Conservation (phyloP, 1,140 invertebrate genomes). For the Cheumatopsyche charites region DNA sequence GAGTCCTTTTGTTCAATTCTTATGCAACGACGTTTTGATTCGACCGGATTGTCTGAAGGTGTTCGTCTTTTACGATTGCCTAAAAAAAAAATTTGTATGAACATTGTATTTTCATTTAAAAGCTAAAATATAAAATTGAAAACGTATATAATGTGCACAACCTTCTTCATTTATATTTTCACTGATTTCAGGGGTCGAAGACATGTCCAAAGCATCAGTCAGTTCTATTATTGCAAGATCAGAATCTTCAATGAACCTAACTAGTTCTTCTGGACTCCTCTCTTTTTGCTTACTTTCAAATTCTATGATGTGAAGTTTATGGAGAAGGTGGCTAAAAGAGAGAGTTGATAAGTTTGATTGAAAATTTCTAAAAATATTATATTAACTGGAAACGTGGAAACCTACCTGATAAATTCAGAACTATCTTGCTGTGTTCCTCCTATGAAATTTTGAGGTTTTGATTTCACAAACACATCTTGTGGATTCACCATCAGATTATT, state of each 20-base stretch:
- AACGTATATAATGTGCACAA: not conserved
- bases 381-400: no score
- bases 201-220: not conserved
- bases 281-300: slow-evolving; percentile 59
- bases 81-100: not conserved
- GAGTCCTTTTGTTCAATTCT: not conserved
- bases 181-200: not conserved
- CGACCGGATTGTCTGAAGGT: not conserved
- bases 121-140: not conserved
- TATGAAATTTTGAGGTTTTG: slow-evolving; percentile 77
- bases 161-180: not conserved
- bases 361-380: not conserved
- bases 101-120: not conserved
- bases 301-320: slow-evolving; percentile 67
- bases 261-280: no score
- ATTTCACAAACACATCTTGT: slow-evolving; percentile 68
- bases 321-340: slow-evolving; percentile 61
- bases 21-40: slow-evolving; percentile 14
- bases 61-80: slow-evolving; percentile 1
- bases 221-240: not conserved
- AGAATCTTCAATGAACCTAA: no score
- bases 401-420: slow-evolving; percentile 82
- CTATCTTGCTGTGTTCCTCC: slow-evolving; percentile 83
- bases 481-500: slow-evolving; percentile 70
- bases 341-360: not conserved